Evolutionary conservation across 2,797 vertebrate species (phyloP), one percentile per base, ranked within the genome.

Genomic region (Coregonus sp.): DNA sequence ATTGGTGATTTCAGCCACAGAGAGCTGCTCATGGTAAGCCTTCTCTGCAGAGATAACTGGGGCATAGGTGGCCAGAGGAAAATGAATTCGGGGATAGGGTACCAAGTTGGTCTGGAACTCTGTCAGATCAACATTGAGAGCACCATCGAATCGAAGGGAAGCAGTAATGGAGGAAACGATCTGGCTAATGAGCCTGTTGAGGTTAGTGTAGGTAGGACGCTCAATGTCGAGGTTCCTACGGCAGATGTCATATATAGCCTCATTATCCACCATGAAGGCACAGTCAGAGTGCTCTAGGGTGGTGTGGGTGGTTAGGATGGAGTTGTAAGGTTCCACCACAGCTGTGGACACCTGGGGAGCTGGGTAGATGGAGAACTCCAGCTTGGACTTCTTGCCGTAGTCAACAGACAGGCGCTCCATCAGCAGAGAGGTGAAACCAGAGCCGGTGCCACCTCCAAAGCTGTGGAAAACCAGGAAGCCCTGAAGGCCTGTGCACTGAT

Each of bases 341-440:
- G 95, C 95, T 4, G 95, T 97, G 80, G 96, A 97, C 73, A 96
- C 94, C 82, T 95, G 94, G 7, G 95, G 96, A 68, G 95, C 95
- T 37, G 95, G 95, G 84, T 95, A 96, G 84, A 96, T 94, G 2
- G 95, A 93, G 78, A 96, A 96, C 76, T 96, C 95, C 54, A 96
- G 89, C 86, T 96, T 96, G 76, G 95, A 95, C 84, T 96, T 96
- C 85, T 96, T 96, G 85, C 95, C 94, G 0, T 94, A 95, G 74
- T 95, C 94, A 40, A 95, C 94, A 0, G 95, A 95, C 77, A 95
- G 92, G 50, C 94, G 90, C 85, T 96, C 94, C 95, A 96, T 96
- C 74, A 97, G 90, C 88, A 97, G 89, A 56, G 95, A 96, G 14
- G 95, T 93, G 86, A 97, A 97, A 50, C 96, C 95, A 70, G 95